Evolutionary conservation across 2,888 invertebrate genomes (phyloP).

Genomic region (Drosophila vallismaia): DNA sequence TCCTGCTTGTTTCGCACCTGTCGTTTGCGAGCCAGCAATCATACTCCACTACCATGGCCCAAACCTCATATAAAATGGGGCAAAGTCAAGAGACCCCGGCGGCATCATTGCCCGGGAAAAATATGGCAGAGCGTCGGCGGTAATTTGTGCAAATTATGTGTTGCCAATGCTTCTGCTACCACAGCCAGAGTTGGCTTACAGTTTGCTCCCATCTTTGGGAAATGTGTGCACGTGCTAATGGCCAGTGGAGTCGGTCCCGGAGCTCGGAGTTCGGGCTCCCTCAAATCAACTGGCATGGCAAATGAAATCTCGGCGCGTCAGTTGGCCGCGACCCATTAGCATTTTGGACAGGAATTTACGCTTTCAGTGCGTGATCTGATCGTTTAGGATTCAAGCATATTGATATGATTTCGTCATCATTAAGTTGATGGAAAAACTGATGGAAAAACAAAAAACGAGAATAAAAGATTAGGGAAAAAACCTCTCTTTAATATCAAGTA

Average conservation of each 20-base stretch:
- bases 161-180: constrained; percentile 50
- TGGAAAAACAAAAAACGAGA: neutral
- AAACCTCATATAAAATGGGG: constrained; percentile 52
- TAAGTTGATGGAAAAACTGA: neutral
- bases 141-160: constrained; percentile 80
- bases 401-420: constrained; percentile 74
- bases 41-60: constrained; percentile 25
- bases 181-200: neutral
- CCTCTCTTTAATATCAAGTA: neutral
- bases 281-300: constrained; percentile 44
- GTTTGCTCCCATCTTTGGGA: constrained; percentile 48
- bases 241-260: constrained; percentile 44
- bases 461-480: neutral
- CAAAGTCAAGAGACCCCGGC: constrained; percentile 54
- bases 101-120: constrained; percentile 70
- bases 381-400: constrained; percentile 53
- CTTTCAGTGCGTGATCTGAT: constrained; percentile 54
- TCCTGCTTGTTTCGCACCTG: constrained; percentile 79
- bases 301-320: constrained; percentile 68
- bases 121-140: constrained; percentile 74
- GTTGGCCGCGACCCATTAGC: constrained; percentile 64
- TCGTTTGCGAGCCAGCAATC: constrained; percentile 22
- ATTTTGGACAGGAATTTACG: constrained; percentile 66
- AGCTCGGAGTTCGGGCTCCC: constrained; percentile 6
- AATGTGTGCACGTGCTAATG: constrained; percentile 84